A percentile compares a stretch with the other conserved stretches of the same genome.
Evolutionary conservation across 1,140 invertebrate species (phyloP).

Genomic region (Cotesia glomerata): DNA sequence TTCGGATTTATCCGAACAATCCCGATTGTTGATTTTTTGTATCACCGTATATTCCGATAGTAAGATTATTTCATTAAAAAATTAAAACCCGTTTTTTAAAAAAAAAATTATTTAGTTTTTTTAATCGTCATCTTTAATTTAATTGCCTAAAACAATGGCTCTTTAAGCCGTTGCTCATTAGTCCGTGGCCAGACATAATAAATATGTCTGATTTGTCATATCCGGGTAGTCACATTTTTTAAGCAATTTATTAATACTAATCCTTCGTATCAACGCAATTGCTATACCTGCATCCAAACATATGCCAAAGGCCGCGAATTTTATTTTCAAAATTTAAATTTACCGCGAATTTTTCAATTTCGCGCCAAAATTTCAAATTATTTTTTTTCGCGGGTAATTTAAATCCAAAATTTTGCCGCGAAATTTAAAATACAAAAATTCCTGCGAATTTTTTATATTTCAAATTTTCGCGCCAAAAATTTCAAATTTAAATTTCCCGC

Average conservation of each 20-base stretch:
- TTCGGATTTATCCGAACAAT: slow-evolving; percentile 14
- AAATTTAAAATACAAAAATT: too few relatives aligned
- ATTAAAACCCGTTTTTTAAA: slow-evolving; percentile 60
- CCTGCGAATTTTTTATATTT: slow-evolving; percentile 22
- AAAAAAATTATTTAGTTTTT: too few relatives aligned
- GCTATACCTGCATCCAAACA: slow-evolving; percentile 51
- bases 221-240: slow-evolving; percentile 33
- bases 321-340: slow-evolving; percentile 31
- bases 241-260: slow-evolving; percentile 14
- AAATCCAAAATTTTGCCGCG: too few relatives aligned
- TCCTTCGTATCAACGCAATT: slow-evolving; percentile 3
- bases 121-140: slow-evolving; percentile 21
- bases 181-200: slow-evolving; percentile 30
- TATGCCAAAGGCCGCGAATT: slow-evolving; percentile 57
- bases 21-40: slow-evolving; percentile 40
- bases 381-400: too few relatives aligned
- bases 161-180: slow-evolving; percentile 46
- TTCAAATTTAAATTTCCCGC: too few relatives aligned
- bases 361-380: slow-evolving; percentile 3
- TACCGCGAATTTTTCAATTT: slow-evolving; percentile 30
- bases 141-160: slow-evolving; percentile 47
- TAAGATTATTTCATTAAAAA: slow-evolving; percentile 67
- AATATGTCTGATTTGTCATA: slow-evolving; percentile 35
- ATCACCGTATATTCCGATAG: slow-evolving; percentile 49
- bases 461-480: slow-evolving; percentile 15